Conservation (phyloP, 2,113 vertebrate genomes). For the Bos javanicus region DNA sequence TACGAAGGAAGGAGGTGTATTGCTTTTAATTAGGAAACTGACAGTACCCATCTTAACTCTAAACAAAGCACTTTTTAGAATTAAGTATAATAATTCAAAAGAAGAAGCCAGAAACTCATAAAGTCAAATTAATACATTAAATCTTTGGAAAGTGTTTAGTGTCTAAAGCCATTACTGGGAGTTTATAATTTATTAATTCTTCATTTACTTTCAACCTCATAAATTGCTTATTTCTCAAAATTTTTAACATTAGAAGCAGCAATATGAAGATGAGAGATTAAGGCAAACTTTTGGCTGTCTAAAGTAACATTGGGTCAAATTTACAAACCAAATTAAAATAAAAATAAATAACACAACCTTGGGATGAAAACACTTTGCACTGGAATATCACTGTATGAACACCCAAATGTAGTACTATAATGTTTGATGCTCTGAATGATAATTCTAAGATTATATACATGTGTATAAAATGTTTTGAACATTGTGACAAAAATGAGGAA, state of each 20-base stretch:
- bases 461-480: background rate
- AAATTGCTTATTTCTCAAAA: background rate
- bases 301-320: background rate
- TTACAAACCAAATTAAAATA: background rate
- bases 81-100: background rate
- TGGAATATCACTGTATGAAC: background rate
- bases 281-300: background rate
- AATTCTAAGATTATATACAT: background rate
- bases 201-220: background rate
- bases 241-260: background rate
- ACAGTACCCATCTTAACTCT: fast-evolving
- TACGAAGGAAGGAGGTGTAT: background rate
- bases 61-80: background rate
- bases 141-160: background rate
- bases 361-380: background rate
- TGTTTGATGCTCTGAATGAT: background rate
- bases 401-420: background rate
- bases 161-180: background rate
- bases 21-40: background rate
- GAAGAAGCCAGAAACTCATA: background rate
- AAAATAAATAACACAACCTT: background rate
- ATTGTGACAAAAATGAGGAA: background rate
- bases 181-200: background rate
- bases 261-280: background rate
- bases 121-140: background rate